A percentile compares a stretch with the other conserved stretches of the same genome.
These are phyloP conservation scores for Sebastolobus alascanus DNA, from an alignment of 2,797 vertebrate genomes.

Conservation along the genomic window DNA sequence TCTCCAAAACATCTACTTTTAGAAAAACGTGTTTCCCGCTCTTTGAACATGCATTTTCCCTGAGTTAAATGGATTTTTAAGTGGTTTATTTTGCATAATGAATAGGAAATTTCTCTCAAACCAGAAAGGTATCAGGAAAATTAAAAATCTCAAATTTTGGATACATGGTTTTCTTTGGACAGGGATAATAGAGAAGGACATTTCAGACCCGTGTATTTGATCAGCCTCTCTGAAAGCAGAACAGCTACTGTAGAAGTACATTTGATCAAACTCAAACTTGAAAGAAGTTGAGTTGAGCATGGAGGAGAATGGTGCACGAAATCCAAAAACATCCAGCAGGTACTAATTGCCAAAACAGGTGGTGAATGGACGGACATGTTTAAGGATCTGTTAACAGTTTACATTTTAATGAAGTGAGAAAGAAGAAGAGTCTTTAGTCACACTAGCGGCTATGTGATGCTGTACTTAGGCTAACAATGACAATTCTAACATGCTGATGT, in stretches of 20 bases:
- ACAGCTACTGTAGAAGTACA: background rate
- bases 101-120: background rate
- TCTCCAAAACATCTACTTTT: background rate
- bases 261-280: too few species aligned
- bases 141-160: background rate
- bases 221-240: background rate
- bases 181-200: background rate
- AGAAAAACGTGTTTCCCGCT: background rate
- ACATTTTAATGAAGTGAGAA: too few species aligned
- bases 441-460: too few species aligned
- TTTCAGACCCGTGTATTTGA: background rate
- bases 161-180: background rate
- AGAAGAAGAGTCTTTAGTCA: too few species aligned
- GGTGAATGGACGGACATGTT: too few species aligned
- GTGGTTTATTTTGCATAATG: background rate
- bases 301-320: too few species aligned
- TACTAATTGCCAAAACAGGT: too few species aligned
- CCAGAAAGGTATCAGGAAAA: background rate
- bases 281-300: too few species aligned
- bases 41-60: background rate
- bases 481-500: background rate
- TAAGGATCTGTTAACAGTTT: too few species aligned
- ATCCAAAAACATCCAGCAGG: too few species aligned
- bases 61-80: background rate
- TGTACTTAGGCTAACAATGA: too few species aligned